These are phyloP conservation scores for Odiellus spinosus DNA, from an alignment of 2,888 invertebrate species.

Conservation along the genomic window DNA sequence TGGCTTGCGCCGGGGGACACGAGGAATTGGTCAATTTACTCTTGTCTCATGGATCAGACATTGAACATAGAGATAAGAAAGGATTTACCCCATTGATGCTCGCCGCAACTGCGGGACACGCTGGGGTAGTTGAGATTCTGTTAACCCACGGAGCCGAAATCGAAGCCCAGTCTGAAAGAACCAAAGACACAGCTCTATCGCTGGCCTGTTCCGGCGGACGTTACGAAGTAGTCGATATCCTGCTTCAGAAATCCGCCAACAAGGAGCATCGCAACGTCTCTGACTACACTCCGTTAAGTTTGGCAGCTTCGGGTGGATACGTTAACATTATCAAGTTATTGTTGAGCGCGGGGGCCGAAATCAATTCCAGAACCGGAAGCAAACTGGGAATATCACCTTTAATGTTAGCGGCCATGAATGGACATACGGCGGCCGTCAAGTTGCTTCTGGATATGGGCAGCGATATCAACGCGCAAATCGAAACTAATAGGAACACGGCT, in stretches of 20 bases:
- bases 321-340: slow-evolving; percentile 93
- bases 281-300: slow-evolving; percentile 95
- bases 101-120: slow-evolving; percentile 91
- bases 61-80: slow-evolving; percentile 97
- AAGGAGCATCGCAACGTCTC: slow-evolving; percentile 97
- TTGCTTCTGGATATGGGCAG: slow-evolving; percentile 91
- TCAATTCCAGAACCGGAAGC: slow-evolving; percentile 89
- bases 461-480: slow-evolving; percentile 94
- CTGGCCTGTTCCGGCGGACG: slow-evolving; percentile 93
- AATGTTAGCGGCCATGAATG: slow-evolving; percentile 99
- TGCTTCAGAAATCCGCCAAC: slow-evolving; percentile 76
- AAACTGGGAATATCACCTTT: slow-evolving; percentile 96
- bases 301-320: slow-evolving; percentile 96
- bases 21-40: slow-evolving; percentile 86
- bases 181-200: slow-evolving; percentile 95
- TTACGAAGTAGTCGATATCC: slow-evolving; percentile 80
- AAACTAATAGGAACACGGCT: slow-evolving; percentile 97
- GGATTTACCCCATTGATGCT: slow-evolving; percentile 94
- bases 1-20: slow-evolving; percentile 94
- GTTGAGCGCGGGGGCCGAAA: slow-evolving; percentile 87
- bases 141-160: slow-evolving; percentile 89
- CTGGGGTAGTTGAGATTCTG: slow-evolving; percentile 78
- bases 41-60: slow-evolving; percentile 78
- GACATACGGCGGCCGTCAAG: slow-evolving; percentile 84
- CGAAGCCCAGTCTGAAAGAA: slow-evolving; percentile 96